Base-by-base conservation (phyloP, 2,888 invertebrate genomes). In the Luperina testacea region DNA sequence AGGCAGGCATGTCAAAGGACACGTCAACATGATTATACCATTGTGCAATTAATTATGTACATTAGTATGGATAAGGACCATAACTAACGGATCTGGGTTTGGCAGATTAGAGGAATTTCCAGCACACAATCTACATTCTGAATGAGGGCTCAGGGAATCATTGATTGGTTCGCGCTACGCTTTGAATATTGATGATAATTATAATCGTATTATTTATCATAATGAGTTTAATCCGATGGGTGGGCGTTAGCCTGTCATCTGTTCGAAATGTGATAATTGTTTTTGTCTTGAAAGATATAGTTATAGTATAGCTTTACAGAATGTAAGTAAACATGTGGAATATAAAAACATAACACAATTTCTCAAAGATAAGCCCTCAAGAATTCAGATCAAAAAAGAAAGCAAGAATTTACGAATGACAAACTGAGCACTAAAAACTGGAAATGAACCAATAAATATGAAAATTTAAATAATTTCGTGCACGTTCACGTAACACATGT, bases 21-120 rank as follows among this genome's bases (percentile, higher is more conserved):
- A 75, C 84, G 84, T 87, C 82, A 85, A 75, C 81, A 75, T 77
- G 78, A 79, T 81, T 75, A 74, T 68, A 77, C 57, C 32, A 81
- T 79, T 87, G 75, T 77, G 73, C 70, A 77, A 86, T 79, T 87
- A 86, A 86, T 86, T 81, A 87, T 78, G 76, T 81, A 87, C 64
- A 77, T 81, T 75, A 73, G 64, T 51, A 17, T 45, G 27, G 74
- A 81, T 85, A 87, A 81, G 86, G 69, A 67, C 74, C 76, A 78
- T 85, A 78, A 76, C 78, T 81, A 72, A 75, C 71, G 27, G 70
- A 61, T 27, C 57, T 84, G 74, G 70, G 72, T 77, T 77, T 75
- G 71, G 70, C 73, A 80, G 76, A 85, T 78, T 81, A 87, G 57
- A 65, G 72, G 73, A 61, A 77, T 77, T 59, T 74, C 78, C 76